phyloP scores from a whole-genome alignment of 2,113 vertebrate species.

The Forbesichthys agassizii region DNA sequence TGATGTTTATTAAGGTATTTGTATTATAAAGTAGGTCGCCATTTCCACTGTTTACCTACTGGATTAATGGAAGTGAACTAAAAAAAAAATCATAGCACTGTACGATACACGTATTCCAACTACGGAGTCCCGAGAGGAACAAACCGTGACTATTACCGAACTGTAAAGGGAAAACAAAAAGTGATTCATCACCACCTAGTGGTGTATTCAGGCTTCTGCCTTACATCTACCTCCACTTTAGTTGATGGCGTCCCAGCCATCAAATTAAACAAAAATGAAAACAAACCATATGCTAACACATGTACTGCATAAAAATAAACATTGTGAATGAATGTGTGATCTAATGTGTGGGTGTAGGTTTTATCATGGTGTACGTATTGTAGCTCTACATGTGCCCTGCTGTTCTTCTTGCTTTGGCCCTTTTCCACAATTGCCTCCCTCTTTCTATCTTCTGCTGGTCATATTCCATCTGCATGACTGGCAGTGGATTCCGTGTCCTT shows the following conservation, averaged over 20 bases:
- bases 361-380: neutral
- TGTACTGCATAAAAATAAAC: neutral
- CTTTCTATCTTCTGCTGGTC: slow-evolving; percentile 1
- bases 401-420: slow-evolving; percentile 6
- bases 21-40: too few species aligned
- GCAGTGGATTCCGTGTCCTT: neutral
- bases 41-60: too few species aligned
- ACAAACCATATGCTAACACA: neutral
- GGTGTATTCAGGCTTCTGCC: neutral
- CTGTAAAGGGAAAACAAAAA: too few species aligned
- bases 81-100: too few species aligned
- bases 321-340: too few species aligned
- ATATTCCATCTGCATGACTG: neutral
- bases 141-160: too few species aligned
- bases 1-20: too few species aligned
- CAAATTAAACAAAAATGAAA: neutral
- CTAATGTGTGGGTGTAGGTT: neutral
- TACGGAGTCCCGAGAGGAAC: too few species aligned
- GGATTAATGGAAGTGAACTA: too few species aligned
- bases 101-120: too few species aligned
- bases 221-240: slow-evolving; percentile 5
- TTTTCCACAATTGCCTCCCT: slow-evolving; percentile 1
- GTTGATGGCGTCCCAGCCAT: slow-evolving; percentile 2
- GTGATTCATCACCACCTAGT: too few species aligned
- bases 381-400: slow-evolving; percentile 1